A percentile compares a stretch with the other conserved stretches of the same genome.
Evolutionary conservation across 2,888 invertebrate species (phyloP).

Genomic region (Leucophenga maculata): DNA sequence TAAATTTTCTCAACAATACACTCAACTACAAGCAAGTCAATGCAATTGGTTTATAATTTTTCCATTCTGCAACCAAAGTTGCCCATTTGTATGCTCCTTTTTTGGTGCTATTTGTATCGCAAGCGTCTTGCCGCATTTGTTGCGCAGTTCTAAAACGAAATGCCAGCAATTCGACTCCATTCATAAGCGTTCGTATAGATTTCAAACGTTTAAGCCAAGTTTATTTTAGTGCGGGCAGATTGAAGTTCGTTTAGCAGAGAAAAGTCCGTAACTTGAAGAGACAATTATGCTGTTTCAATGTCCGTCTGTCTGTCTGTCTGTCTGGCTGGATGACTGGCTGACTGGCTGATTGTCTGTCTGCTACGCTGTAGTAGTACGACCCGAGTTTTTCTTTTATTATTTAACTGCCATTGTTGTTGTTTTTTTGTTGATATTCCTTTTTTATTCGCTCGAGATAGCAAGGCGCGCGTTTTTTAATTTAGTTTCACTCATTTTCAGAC

Average conservation of each 20-base stretch:
- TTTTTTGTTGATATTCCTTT: constrained; percentile 8
- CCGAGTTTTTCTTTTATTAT: constrained; percentile 3
- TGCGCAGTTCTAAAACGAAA: no score
- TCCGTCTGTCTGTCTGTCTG: not conserved
- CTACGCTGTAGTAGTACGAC: constrained; percentile 22
- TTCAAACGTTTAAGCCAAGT: not conserved
- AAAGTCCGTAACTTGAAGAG: constrained; percentile 37
- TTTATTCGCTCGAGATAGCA: not conserved
- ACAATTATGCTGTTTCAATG: constrained; percentile 54
- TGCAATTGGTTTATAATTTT: constrained; percentile 26
- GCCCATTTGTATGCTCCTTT: no score
- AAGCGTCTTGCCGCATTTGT: no score
- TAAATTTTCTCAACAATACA: no score
- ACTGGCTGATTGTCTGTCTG: constrained; percentile 26
- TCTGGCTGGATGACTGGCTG: not conserved
- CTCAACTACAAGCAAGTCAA: not conserved
- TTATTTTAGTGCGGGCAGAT: no score
- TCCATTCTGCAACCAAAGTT: not conserved
- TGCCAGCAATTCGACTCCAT: not conserved
- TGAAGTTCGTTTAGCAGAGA: no score
- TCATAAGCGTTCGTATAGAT: not conserved
- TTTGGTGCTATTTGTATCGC: no score
- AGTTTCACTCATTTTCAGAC: constrained; percentile 54
- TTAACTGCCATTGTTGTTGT: constrained; percentile 2
- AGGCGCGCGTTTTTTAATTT: constrained; percentile 48